These are phyloP conservation scores for Elgaria multicarinata DNA, from an alignment of 2,113 vertebrate species.

Conservation along the genomic window DNA sequence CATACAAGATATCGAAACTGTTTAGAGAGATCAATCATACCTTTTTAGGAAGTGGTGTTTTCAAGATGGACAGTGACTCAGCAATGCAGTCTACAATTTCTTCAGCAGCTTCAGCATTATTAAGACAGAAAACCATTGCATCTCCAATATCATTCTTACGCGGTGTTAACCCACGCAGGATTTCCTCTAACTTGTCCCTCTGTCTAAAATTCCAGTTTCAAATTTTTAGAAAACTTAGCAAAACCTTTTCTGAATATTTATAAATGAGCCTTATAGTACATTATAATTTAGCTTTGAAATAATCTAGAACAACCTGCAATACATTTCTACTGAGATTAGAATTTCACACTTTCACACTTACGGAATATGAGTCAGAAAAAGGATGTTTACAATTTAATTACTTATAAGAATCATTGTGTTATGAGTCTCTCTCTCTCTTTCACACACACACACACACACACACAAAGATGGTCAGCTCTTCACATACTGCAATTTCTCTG, in stretches of 20 bases:
- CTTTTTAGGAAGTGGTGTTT: slow-evolving; percentile 99
- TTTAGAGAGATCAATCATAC: slow-evolving; percentile 62
- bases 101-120: slow-evolving; percentile 96
- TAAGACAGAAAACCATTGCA: slow-evolving; percentile 97
- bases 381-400: not conserved
- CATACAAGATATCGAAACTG: not conserved
- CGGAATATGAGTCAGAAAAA: rapidly evolving
- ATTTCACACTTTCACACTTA: not conserved
- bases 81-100: slow-evolving; percentile 98
- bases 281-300: not conserved
- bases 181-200: slow-evolving; percentile 96
- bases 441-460: too few species aligned
- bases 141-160: slow-evolving; percentile 94
- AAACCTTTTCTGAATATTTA: not conserved
- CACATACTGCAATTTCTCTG: not conserved
- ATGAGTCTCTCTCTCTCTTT: not conserved
- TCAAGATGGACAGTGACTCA: slow-evolving; percentile 96
- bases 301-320: slow-evolving; percentile 2
- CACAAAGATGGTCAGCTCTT: not conserved
- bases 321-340: not conserved
- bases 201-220: slow-evolving; percentile 81
- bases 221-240: slow-evolving; percentile 28
- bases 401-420: not conserved
- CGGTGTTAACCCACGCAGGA: slow-evolving; percentile 91
- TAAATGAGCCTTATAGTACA: not conserved